These are phyloP conservation scores for Rhinichthys osculus DNA, from an alignment of 2,797 vertebrate genomes.

Conservation along the genomic window DNA sequence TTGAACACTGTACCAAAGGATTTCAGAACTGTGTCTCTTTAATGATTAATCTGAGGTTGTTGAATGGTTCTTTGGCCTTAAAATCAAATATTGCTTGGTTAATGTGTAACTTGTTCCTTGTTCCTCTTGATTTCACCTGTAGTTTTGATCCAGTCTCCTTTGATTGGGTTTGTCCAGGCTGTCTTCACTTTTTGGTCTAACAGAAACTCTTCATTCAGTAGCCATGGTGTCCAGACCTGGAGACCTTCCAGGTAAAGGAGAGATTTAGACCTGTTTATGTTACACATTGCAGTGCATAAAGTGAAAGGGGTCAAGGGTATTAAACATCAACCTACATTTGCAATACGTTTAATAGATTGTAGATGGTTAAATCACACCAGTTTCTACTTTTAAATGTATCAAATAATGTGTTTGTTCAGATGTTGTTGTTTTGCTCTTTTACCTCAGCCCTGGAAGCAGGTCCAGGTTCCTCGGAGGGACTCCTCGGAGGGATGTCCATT, in stretches of 20 bases:
- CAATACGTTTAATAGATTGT: neutral
- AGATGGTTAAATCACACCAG: neutral
- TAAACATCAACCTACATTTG: neutral
- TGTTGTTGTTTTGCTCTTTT: conserved; percentile 21
- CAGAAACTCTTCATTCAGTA: conserved; percentile 29
- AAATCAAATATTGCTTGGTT: conserved; percentile 11
- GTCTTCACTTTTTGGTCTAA: conserved; percentile 33
- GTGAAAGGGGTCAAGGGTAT: neutral
- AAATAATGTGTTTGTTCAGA: neutral
- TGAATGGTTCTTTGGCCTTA: conserved; percentile 12
- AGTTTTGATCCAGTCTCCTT: conserved; percentile 37
- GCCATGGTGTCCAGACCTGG: conserved; percentile 73
- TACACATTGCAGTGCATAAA: too few species aligned
- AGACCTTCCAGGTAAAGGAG: conserved; percentile 78
- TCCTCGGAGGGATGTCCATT: conserved; percentile 81
- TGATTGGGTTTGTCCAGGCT: conserved; percentile 12
- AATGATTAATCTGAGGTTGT: conserved; percentile 32
- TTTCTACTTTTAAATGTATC: neutral
- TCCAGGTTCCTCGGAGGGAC: conserved; percentile 66
- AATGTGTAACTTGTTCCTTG: conserved; percentile 31
- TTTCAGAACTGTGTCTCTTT: conserved; percentile 1
- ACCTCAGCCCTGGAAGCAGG: conserved; percentile 61
- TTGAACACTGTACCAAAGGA: neutral
- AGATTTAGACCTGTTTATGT: conserved; percentile 7
- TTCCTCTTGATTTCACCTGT: conserved; percentile 7